These are phyloP conservation scores for Pissodes strobi DNA, from an alignment of 1,140 invertebrate genomes.

Conservation along the genomic window DNA sequence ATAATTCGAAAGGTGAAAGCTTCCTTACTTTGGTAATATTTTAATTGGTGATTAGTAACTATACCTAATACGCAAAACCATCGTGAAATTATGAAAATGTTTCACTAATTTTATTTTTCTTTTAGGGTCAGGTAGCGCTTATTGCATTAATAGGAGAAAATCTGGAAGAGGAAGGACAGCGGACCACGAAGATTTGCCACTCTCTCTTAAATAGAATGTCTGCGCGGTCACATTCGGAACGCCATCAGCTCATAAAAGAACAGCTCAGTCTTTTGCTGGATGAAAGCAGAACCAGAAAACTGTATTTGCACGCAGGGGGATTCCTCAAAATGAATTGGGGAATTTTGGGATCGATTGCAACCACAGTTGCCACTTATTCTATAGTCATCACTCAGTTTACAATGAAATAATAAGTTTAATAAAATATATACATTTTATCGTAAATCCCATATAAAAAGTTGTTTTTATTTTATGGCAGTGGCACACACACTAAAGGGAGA, in stretches of 20 bases:
- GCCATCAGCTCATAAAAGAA: neutral
- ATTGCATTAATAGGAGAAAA: conserved; percentile 10
- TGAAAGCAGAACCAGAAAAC: neutral
- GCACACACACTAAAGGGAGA: too few relatives aligned
- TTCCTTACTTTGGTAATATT: too few relatives aligned
- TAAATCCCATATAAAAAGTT: too few relatives aligned
- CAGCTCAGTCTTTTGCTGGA: conserved; percentile 5
- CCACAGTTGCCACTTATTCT: conserved; percentile 23
- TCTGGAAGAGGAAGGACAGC: conserved; percentile 10
- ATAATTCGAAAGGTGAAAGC: too few relatives aligned
- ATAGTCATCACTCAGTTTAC: conserved; percentile 23
- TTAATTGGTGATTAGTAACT: too few relatives aligned
- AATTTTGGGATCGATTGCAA: too few relatives aligned
- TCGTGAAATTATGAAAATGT: too few relatives aligned
- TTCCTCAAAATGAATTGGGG: conserved; percentile 16
- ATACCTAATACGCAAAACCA: too few relatives aligned
- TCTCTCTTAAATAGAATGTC: conserved; percentile 6
- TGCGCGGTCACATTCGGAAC: neutral
- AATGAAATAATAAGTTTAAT: conserved; percentile 13
- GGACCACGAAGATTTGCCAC: neutral
- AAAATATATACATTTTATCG: too few relatives aligned
- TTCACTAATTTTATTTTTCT: too few relatives aligned
- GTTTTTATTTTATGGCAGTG: too few relatives aligned
- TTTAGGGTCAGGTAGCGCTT: conserved; percentile 1
- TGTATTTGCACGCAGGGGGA: conserved; percentile 4